Percentiles rank a stretch among this genome's conserved stretches.
Evolutionary conservation across 2,113 vertebrate species (phyloP).

Genomic region (Cepphus grylle): DNA sequence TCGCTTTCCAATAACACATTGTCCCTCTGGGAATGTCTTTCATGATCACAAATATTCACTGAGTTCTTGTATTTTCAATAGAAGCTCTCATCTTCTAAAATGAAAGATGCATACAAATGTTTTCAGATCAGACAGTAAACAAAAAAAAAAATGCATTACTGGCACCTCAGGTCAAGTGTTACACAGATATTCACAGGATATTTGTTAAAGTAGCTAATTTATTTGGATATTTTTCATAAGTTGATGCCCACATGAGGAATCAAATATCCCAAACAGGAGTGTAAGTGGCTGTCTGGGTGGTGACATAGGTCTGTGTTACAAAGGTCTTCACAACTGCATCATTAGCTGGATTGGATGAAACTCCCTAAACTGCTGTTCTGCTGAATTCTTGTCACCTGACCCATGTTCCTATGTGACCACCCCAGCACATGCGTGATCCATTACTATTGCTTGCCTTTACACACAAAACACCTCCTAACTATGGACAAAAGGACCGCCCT

Average conservation of each 20-base stretch:
- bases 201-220: background rate
- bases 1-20: background rate
- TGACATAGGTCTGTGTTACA: background rate
- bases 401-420: rapidly evolving
- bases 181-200: background rate
- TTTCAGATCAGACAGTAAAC: background rate
- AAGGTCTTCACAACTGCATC: background rate
- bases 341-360: background rate
- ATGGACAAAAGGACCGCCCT: background rate
- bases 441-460: background rate
- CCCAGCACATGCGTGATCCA: background rate
- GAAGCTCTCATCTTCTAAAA: background rate
- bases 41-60: background rate
- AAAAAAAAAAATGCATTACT: background rate
- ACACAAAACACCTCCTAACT: background rate
- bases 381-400: background rate
- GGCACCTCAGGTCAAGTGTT: background rate
- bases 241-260: background rate
- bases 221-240: background rate
- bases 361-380: background rate
- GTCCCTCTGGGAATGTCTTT: background rate
- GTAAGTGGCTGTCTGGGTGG: background rate
- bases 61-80: background rate
- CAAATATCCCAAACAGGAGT: background rate
- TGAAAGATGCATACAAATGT: background rate